Percentiles rank a stretch among this genome's conserved stretches.
phyloP scores from a whole-genome alignment of 64 coral and sea anemone genomes.

The Montipora cactus region DNA sequence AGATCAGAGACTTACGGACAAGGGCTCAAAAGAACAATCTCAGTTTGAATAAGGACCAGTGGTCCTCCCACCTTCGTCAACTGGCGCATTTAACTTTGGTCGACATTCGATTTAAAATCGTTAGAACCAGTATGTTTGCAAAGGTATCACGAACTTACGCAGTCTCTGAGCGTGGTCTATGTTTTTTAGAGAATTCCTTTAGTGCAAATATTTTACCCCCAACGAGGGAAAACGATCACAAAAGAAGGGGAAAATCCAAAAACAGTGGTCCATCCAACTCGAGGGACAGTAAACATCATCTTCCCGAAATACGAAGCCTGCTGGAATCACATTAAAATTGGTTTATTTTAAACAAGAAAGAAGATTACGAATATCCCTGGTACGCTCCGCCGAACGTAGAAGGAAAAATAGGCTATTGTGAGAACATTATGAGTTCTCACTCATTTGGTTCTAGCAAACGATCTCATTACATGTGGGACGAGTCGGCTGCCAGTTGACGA shows the following conservation, averaged over 20 bases:
- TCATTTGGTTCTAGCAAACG: constrained; percentile 52
- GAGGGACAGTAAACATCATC: constrained; percentile 12
- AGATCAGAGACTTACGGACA: constrained; percentile 41
- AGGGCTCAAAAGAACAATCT: not conserved
- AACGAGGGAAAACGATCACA: not conserved
- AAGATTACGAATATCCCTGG: constrained; percentile 54
- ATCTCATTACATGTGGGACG: constrained; percentile 58
- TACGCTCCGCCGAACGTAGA: not conserved
- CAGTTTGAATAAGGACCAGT: not conserved
- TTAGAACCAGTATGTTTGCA: not conserved
- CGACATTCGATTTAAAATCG: constrained; percentile 3
- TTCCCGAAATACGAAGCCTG: constrained; percentile 37
- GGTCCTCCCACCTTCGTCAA: constrained; percentile 27
- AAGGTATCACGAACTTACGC: constrained; percentile 6
- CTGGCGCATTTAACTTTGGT: constrained; percentile 7
- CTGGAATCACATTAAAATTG: constrained; percentile 17
- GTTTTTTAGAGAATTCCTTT: not conserved
- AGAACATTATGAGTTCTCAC: constrained; percentile 10
- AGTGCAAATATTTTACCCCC: not conserved
- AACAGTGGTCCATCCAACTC: not conserved
- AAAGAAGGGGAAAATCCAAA: not conserved
- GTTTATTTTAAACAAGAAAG: constrained; percentile 16
- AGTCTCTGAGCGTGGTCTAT: not conserved
- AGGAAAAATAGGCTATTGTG: not conserved
- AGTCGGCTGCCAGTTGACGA: constrained; percentile 49